These are phyloP conservation scores for Drosophila stalkeri DNA, from an alignment of 2,888 invertebrate species.

Conservation along the genomic window DNA sequence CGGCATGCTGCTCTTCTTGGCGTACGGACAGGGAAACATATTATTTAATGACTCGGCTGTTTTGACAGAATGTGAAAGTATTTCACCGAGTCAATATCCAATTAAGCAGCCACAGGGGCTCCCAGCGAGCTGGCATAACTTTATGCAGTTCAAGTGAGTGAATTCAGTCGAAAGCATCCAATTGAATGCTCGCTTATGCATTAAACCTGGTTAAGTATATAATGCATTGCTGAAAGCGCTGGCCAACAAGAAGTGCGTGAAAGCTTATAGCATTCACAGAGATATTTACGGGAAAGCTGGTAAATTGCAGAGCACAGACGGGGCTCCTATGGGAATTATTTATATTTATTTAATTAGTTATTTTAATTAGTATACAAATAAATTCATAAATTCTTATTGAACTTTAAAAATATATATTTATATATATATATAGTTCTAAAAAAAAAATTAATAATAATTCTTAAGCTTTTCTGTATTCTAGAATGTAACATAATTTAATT, in stretches of 20 bases:
- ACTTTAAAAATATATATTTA: no score
- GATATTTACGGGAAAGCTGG: neutral
- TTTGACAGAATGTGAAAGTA: slow-evolving; percentile 20
- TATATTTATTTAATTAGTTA: neutral
- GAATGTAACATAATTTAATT: no score
- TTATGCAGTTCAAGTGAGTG: slow-evolving; percentile 17
- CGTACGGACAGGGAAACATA: neutral
- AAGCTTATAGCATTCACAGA: neutral
- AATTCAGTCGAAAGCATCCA: slow-evolving; percentile 8
- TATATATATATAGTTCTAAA: no score
- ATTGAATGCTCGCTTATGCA: slow-evolving; percentile 24
- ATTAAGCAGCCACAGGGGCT: slow-evolving; percentile 11
- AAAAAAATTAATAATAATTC: no score
- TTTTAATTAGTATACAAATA: no score
- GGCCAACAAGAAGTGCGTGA: neutral
- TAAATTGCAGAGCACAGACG: neutral
- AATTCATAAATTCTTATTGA: no score
- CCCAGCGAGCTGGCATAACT: slow-evolving; percentile 12
- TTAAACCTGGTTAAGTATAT: slow-evolving; percentile 20
- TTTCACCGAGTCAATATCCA: slow-evolving; percentile 13
- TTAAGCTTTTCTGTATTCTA: no score
- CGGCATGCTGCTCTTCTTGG: slow-evolving; percentile 1
- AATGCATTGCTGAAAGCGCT: neutral
- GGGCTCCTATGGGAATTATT: neutral
- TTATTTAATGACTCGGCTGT: slow-evolving; percentile 25